These are phyloP conservation scores for Marronus borbonicus DNA, from an alignment of 2,888 invertebrate genomes.

Conservation along the genomic window DNA sequence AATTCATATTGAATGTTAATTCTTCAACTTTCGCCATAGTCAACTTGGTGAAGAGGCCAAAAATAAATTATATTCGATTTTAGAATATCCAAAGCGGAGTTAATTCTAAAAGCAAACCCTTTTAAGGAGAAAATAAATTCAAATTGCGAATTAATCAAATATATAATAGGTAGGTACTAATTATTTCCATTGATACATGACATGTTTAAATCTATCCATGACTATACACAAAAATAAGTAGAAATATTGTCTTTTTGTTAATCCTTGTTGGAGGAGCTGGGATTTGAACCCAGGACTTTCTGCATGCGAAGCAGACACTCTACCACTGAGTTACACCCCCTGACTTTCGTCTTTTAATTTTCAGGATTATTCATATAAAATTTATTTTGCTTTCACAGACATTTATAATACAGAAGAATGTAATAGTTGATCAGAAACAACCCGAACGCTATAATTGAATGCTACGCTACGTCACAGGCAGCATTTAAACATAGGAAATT, in stretches of 20 bases:
- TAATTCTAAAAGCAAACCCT: too few relatives aligned
- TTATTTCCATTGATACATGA: too few relatives aligned
- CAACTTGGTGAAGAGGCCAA: background rate
- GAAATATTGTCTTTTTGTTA: background rate
- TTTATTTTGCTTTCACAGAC: too few relatives aligned
- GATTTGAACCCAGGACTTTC: conserved; percentile 71
- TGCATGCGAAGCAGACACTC: conserved; percentile 72
- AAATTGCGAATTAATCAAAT: too few relatives aligned
- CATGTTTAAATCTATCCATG: too few relatives aligned
- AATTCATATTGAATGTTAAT: conserved; percentile 35
- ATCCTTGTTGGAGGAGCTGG: conserved; percentile 65
- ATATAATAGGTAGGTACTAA: too few relatives aligned
- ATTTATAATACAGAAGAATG: too few relatives aligned
- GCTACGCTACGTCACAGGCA: too few relatives aligned
- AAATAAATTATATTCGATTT: conserved; percentile 15
- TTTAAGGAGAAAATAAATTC: too few relatives aligned
- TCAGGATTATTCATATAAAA: background rate
- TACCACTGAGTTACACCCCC: conserved; percentile 71
- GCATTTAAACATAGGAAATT: too few relatives aligned
- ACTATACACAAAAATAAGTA: background rate
- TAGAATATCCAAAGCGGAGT: background rate
- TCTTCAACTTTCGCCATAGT: conserved; percentile 8
- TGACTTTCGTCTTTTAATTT: background rate
- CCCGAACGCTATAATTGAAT: too few relatives aligned
- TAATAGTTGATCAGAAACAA: too few relatives aligned